phyloP scores from a whole-genome alignment of 2,113 vertebrate species.

The Muntiacus muntjak region DNA sequence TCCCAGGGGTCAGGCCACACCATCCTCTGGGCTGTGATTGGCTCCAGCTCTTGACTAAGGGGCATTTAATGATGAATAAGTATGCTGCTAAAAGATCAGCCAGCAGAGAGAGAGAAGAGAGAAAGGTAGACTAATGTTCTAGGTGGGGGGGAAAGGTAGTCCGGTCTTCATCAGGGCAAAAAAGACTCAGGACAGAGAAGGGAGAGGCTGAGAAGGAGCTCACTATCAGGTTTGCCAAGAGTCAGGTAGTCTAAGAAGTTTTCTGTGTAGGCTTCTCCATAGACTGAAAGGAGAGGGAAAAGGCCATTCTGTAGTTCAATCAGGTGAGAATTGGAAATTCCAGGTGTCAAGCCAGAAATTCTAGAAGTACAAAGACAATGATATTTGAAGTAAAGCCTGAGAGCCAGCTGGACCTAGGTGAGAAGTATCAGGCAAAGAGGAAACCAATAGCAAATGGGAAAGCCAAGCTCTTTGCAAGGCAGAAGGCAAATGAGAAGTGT shows the following conservation, averaged over 20 bases:
- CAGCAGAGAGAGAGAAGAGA: neutral
- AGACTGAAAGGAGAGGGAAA: no score
- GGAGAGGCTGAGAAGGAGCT: no score
- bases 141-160: rapidly evolving
- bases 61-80: neutral
- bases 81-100: neutral
- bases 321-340: neutral
- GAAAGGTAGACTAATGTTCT: no score
- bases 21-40: neutral
- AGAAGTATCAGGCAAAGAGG: neutral
- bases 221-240: no score
- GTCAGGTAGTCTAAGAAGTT: no score
- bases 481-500: neutral
- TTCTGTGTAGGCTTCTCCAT: no score
- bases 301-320: no score
- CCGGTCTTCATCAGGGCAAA: no score
- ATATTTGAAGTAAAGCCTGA: rapidly evolving
- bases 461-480: neutral
- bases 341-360: neutral
- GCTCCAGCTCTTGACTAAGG: neutral
- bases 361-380: neutral
- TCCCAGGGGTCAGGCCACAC: neutral
- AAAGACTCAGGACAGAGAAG: no score
- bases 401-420: rapidly evolving
- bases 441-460: neutral